These are phyloP conservation scores for Tetragonisca angustula DNA, from an alignment of 2,888 invertebrate genomes.

Conservation along the genomic window DNA sequence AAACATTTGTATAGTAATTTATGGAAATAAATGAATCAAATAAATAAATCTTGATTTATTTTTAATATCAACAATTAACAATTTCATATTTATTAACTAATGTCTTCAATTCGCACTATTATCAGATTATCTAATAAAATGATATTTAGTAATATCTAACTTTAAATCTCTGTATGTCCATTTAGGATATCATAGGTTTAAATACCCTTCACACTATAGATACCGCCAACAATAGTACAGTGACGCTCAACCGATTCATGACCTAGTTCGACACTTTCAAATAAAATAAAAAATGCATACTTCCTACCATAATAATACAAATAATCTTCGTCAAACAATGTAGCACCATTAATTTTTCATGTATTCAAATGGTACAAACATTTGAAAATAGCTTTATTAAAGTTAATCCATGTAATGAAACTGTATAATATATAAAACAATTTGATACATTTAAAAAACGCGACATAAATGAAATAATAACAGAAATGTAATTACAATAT, in stretches of 20 bases:
- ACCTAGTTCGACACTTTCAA: constrained; percentile 32
- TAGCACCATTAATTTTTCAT: neutral
- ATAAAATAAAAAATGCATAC: neutral
- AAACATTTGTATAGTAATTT: too few relatives aligned
- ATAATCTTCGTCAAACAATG: neutral
- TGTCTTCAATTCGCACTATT: neutral
- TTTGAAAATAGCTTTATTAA: neutral
- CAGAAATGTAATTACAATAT: neutral
- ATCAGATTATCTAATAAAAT: neutral
- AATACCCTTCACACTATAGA: constrained; percentile 1
- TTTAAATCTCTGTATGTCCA: neutral
- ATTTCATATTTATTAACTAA: neutral
- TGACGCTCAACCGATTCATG: constrained; percentile 45
- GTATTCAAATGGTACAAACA: neutral
- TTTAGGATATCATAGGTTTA: constrained; percentile 23
- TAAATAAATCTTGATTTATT: neutral
- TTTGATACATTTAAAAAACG: neutral
- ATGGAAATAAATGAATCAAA: neutral
- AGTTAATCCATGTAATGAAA: neutral
- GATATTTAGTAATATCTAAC: neutral
- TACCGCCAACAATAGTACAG: constrained; percentile 42
- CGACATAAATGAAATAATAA: neutral
- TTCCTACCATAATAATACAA: neutral
- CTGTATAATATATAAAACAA: too few relatives aligned
- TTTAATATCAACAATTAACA: neutral